These are phyloP conservation scores for Pachydiplax longipennis DNA, from an alignment of 2,888 invertebrate genomes.

Conservation along the genomic window DNA sequence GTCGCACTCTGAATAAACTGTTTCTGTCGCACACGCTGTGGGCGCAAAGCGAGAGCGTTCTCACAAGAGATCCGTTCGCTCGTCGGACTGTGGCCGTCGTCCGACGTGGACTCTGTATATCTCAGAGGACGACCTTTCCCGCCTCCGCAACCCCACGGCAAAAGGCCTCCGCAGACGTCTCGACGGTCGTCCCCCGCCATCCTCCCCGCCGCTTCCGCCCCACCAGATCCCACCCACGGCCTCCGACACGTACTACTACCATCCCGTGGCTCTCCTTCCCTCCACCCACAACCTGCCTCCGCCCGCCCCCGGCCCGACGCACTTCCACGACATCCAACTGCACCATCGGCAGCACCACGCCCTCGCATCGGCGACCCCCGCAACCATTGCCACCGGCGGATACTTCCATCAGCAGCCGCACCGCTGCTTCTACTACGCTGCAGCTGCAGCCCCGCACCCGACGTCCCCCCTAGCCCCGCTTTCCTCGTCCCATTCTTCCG, in stretches of 20 bases:
- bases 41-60: background rate
- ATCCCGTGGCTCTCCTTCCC: conserved; percentile 38
- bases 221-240: conserved; percentile 28
- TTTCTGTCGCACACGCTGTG: background rate
- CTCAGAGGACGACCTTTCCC: background rate
- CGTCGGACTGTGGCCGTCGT: conserved; percentile 9
- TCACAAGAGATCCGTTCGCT: conserved; percentile 10
- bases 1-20: background rate
- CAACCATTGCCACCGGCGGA: conserved; percentile 35
- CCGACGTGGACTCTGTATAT: background rate
- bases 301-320: conserved; percentile 33
- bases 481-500: conserved; percentile 5
- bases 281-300: conserved; percentile 34
- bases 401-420: conserved; percentile 23
- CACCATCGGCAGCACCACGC: conserved; percentile 33
- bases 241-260: conserved; percentile 43
- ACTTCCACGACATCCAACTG: conserved; percentile 18
- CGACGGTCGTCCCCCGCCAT: background rate
- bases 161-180: conserved; percentile 1
- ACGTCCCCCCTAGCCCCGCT: conserved; percentile 34
- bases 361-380: conserved; percentile 22
- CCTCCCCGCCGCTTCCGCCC: background rate
- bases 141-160: background rate
- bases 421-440: conserved; percentile 23
- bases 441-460: conserved; percentile 19